Conservation (phyloP, 2,113 vertebrate species). For the Psilopogon haemacephalus region DNA sequence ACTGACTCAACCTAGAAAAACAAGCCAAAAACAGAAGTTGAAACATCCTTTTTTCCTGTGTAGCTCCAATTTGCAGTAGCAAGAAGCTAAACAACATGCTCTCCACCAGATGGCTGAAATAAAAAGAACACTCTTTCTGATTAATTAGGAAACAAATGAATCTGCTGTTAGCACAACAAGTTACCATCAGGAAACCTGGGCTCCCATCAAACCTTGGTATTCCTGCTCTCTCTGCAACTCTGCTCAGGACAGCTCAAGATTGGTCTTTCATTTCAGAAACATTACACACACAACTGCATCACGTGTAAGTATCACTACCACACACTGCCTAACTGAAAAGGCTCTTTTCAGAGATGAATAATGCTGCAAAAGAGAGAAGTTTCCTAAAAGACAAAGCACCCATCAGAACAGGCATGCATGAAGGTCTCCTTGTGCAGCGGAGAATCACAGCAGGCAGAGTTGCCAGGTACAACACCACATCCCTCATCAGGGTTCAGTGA, state of each 20-base stretch:
- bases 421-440: background rate
- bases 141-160: constrained; percentile 76
- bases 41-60: constrained; percentile 67
- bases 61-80: constrained; percentile 63
- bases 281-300: background rate
- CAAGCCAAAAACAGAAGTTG: constrained; percentile 67
- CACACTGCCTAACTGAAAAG: background rate
- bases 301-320: background rate
- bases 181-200: constrained; percentile 58
- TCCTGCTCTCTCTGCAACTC: background rate
- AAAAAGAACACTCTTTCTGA: constrained; percentile 73
- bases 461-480: background rate
- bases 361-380: background rate
- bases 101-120: constrained; percentile 74
- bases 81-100: constrained; percentile 73
- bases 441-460: background rate
- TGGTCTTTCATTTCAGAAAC: background rate
- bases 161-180: constrained; percentile 75
- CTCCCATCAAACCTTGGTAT: constrained; percentile 21
- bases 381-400: background rate
- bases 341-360: background rate
- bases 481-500: background rate
- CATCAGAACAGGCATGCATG: background rate
- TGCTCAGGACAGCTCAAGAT: background rate
- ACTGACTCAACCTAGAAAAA: constrained; percentile 59